These are phyloP conservation scores for Epinotia nisella DNA, from an alignment of 2,888 invertebrate species.

Conservation along the genomic window DNA sequence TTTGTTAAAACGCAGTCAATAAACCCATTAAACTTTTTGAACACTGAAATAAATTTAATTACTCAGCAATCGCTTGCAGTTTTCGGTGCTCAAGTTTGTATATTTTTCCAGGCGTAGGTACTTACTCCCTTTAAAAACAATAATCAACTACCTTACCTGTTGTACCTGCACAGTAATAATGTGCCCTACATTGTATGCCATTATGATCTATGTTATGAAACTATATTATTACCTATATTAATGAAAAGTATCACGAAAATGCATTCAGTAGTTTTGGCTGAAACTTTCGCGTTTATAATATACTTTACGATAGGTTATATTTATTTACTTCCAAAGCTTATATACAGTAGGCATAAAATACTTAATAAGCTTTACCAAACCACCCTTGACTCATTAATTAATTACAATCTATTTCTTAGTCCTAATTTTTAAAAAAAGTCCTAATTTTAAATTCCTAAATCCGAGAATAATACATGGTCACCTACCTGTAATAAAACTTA, in stretches of 20 bases:
- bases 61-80: not conserved
- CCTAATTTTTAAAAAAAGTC: not conserved
- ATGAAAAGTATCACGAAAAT: not conserved
- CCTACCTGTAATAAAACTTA: slow-evolving; percentile 11
- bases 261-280: not conserved
- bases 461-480: not conserved
- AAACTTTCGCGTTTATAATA: not conserved
- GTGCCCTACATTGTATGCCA: not conserved
- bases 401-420: not conserved
- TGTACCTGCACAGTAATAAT: too few species aligned
- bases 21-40: slow-evolving; percentile 18
- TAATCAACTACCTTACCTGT: not conserved
- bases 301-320: not conserved
- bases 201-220: too few species aligned
- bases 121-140: not conserved
- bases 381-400: not conserved
- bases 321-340: not conserved
- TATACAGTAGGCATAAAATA: too few species aligned
- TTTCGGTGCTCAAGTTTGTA: not conserved
- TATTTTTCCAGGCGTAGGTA: not conserved
- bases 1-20: slow-evolving; percentile 25
- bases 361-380: not conserved
- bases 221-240: too few species aligned
- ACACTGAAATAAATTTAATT: slow-evolving; percentile 15
- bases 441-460: not conserved